These are phyloP conservation scores for Podarcis cretensis DNA, from an alignment of 2,113 vertebrate genomes.

Conservation along the genomic window DNA sequence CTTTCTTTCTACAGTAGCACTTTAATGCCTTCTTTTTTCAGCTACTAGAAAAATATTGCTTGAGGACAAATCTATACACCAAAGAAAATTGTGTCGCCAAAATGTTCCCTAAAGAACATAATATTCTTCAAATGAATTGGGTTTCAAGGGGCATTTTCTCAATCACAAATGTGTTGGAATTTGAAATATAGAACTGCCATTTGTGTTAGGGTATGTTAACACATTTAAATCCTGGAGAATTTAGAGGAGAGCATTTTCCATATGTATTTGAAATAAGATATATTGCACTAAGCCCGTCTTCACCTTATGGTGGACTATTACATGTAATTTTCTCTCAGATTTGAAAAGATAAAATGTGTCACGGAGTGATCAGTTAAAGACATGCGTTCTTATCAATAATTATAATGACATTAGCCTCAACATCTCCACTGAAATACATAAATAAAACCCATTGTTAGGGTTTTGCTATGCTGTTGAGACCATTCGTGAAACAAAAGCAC, in stretches of 20 bases:
- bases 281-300: constrained; percentile 35
- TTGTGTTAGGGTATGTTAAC: constrained; percentile 43
- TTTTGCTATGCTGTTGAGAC: not conserved
- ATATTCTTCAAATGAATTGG: constrained; percentile 51
- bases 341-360: constrained; percentile 24
- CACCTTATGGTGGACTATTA: constrained; percentile 25
- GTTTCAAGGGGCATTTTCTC: constrained; percentile 33
- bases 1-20: constrained; percentile 4
- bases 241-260: not conserved
- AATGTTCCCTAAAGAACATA: constrained; percentile 54
- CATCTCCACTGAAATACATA: not conserved
- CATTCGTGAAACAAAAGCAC: not conserved
- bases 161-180: constrained; percentile 19
- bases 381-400: not conserved
- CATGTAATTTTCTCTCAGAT: constrained; percentile 22
- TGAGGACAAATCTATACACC: constrained; percentile 55
- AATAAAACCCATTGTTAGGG: constrained; percentile 3
- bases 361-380: not conserved
- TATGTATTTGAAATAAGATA: not conserved
- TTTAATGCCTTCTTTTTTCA: constrained; percentile 58
- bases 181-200: constrained; percentile 20
- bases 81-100: constrained; percentile 27
- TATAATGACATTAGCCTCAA: constrained; percentile 35
- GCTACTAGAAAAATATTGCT: constrained; percentile 47
- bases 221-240: constrained; percentile 24